A percentile compares a stretch with the other conserved stretches of the same genome.
These are phyloP conservation scores for Dermochelys coriacea DNA, from an alignment of 2,797 vertebrate species.

Conservation along the genomic window DNA sequence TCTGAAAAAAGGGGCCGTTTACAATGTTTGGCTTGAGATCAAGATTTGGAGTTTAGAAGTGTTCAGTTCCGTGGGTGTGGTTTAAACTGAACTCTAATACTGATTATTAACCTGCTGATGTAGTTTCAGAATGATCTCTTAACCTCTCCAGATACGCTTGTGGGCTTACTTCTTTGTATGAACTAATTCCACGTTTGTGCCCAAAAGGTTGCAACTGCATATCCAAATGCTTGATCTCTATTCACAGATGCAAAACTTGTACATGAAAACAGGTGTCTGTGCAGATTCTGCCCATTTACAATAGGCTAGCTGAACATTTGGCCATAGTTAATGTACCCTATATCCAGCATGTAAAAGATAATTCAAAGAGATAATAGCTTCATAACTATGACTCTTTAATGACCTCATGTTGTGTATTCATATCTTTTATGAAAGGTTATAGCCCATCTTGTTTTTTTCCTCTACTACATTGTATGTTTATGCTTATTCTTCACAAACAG, in stretches of 20 bases:
- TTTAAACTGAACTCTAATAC: not conserved
- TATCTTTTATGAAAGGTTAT: not conserved
- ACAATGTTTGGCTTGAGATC: not conserved
- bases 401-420: not conserved
- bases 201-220: not conserved
- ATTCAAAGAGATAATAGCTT: not conserved
- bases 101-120: not conserved
- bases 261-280: not conserved
- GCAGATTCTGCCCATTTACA: too few relatives aligned
- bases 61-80: not conserved
- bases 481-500: not conserved
- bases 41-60: not conserved
- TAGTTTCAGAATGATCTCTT: rapidly evolving
- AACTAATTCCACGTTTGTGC: not conserved
- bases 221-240: not conserved
- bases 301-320: not conserved
- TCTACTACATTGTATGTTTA: not conserved
- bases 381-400: not conserved
- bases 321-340: not conserved
- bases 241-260: not conserved
- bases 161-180: not conserved
- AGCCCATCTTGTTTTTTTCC: not conserved
- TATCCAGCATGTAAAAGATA: not conserved
- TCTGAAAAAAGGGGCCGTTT: rapidly evolving
- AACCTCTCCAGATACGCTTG: not conserved